phyloP scores from a whole-genome alignment of 2,888 invertebrate species.

The Drosophila sordidula region DNA sequence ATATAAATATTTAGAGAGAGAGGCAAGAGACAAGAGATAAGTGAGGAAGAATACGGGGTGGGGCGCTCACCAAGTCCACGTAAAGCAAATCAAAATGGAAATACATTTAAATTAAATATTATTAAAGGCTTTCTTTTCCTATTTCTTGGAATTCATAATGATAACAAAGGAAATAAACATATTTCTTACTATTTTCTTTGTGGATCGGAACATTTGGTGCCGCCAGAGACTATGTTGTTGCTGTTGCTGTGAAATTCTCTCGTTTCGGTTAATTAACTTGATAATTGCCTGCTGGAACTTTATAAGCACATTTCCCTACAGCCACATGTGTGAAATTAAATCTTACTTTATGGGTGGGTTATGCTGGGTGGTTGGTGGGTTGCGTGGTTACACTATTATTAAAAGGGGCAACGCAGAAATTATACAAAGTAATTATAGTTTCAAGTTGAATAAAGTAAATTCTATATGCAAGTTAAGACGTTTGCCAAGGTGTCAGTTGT shows the following conservation, averaged over 20 bases:
- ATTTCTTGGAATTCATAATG: neutral
- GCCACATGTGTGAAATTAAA: conserved; percentile 34
- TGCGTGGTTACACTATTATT: conserved; percentile 31
- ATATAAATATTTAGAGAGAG: conserved; percentile 54
- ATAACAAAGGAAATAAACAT: neutral
- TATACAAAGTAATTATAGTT: conserved; percentile 53
- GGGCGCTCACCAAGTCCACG: conserved; percentile 75
- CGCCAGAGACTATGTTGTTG: neutral
- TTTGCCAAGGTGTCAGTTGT: conserved; percentile 62
- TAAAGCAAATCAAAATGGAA: conserved; percentile 56
- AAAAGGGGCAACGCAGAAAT: conserved; percentile 54
- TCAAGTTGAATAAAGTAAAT: conserved; percentile 45
- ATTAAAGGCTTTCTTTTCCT: neutral
- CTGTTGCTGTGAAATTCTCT: conserved; percentile 1
- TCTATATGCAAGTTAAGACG: conserved; percentile 56
- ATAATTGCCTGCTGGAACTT: conserved; percentile 51
- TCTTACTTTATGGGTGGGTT: conserved; percentile 27
- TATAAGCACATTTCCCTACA: conserved; percentile 33
- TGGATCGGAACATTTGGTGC: conserved; percentile 2
- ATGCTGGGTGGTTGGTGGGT: conserved; percentile 24
- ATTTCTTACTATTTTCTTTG: neutral
- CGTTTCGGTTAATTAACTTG: conserved; percentile 36
- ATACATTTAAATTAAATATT: conserved; percentile 2
- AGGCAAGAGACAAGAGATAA: conserved; percentile 48
- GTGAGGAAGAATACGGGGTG: conserved; percentile 59